Evolutionary conservation across 2,888 invertebrate species (phyloP).

Genomic region (Plemyria rubiginata): DNA sequence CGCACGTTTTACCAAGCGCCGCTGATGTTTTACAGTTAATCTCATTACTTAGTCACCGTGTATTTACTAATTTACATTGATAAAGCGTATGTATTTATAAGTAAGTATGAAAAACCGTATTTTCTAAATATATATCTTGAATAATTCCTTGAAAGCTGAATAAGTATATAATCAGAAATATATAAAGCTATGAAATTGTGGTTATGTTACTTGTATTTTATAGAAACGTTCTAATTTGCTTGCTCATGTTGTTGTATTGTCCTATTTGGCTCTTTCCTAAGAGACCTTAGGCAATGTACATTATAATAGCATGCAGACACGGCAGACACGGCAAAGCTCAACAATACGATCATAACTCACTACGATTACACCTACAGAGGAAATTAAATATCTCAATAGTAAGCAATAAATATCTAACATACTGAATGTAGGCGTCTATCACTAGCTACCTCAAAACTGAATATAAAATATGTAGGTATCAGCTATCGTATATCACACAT

Average conservation of each 20-base stretch:
- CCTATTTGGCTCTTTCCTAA: slow-evolving; percentile 31
- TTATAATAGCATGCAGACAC: slow-evolving; percentile 53
- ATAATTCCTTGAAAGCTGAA: slow-evolving; percentile 24
- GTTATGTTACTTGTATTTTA: slow-evolving; percentile 28
- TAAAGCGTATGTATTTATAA: slow-evolving; percentile 62
- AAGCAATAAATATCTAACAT: slow-evolving; percentile 77
- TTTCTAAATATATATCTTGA: slow-evolving; percentile 27
- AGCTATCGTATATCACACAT: slow-evolving; percentile 74
- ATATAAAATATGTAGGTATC: slow-evolving; percentile 64
- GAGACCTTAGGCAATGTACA: slow-evolving; percentile 51
- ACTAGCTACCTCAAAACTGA: slow-evolving; percentile 78
- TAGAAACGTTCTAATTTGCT: slow-evolving; percentile 33
- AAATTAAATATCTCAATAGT: slow-evolving; percentile 71
- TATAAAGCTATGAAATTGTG: slow-evolving; percentile 48
- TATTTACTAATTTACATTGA: slow-evolving; percentile 71
- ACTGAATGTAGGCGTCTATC: slow-evolving; percentile 67
- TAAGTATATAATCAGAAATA: slow-evolving; percentile 48
- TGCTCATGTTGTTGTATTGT: slow-evolving; percentile 18
- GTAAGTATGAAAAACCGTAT: slow-evolving; percentile 46
- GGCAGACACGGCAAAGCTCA: slow-evolving; percentile 52
- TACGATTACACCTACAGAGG: slow-evolving; percentile 70
- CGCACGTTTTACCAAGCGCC: slow-evolving; percentile 17
- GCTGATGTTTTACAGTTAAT: slow-evolving; percentile 49
- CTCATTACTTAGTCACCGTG: slow-evolving; percentile 65
- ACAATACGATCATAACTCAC: slow-evolving; percentile 64